Evolutionary conservation across 2,888 invertebrate genomes (phyloP).

Genomic region (Clanis bilineata): DNA sequence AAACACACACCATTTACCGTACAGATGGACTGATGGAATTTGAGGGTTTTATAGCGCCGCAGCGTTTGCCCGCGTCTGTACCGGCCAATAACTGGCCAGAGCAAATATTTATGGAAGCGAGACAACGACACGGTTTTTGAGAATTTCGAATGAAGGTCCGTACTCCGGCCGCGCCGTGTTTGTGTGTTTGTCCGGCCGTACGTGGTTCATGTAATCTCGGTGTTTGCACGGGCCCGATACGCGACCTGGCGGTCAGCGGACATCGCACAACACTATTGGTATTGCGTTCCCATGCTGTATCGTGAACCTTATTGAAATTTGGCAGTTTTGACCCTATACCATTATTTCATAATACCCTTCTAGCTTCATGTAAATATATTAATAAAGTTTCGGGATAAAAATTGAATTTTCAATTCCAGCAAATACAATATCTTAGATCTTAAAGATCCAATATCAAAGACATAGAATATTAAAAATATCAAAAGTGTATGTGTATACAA

Average conservation of each 20-base stretch:
- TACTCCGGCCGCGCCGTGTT: conserved; percentile 53
- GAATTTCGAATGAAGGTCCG: conserved; percentile 74
- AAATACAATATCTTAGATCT: too few relatives aligned
- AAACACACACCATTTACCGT: neutral
- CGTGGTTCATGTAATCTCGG: conserved; percentile 53
- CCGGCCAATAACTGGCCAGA: conserved; percentile 74
- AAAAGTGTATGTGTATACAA: too few relatives aligned
- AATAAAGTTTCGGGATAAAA: too few relatives aligned
- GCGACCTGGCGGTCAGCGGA: conserved; percentile 30
- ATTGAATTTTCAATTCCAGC: too few relatives aligned
- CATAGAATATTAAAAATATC: too few relatives aligned
- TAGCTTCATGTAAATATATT: too few relatives aligned
- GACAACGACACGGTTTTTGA: conserved; percentile 77
- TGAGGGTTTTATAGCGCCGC: conserved; percentile 5
- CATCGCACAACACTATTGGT: conserved; percentile 35
- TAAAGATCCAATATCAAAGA: too few relatives aligned
- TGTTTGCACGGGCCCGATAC: conserved; percentile 40
- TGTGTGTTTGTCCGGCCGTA: conserved; percentile 55
- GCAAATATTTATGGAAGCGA: conserved; percentile 72
- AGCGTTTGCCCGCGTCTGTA: conserved; percentile 41
- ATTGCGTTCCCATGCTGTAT: conserved; percentile 14
- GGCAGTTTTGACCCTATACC: neutral
- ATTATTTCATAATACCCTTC: neutral
- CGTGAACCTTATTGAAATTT: neutral
- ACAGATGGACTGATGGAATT: neutral